A percentile compares a stretch with the other conserved stretches of the same genome.
Evolutionary conservation across 1,140 invertebrate genomes (phyloP).

Genomic region (Sminthurides bifidus): DNA sequence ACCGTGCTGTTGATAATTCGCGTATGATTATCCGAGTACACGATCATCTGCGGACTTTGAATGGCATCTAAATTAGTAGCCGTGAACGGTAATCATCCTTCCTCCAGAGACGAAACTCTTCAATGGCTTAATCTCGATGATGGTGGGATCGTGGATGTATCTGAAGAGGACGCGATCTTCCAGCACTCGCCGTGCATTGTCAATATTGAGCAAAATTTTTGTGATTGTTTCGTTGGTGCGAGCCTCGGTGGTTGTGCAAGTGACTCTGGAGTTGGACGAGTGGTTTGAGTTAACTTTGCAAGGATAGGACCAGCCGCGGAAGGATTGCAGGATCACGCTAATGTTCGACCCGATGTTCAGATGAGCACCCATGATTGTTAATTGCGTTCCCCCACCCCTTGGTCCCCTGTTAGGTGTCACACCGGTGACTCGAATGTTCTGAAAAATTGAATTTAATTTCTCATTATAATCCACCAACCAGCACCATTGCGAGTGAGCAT

Average conservation of each 20-base stretch:
- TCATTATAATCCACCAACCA: not conserved
- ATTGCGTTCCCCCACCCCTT: conserved; percentile 80
- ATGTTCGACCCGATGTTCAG: conserved; percentile 87
- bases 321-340: conserved; percentile 74
- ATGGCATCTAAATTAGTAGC: conserved; percentile 81
- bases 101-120: conserved; percentile 83
- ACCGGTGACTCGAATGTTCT: conserved; percentile 63
- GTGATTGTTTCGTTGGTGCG: conserved; percentile 41
- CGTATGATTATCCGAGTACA: conserved; percentile 57
- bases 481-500: no score
- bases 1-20: conserved; percentile 60
- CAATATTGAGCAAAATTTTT: conserved; percentile 63
- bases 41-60: conserved; percentile 77
- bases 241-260: conserved; percentile 69
- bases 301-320: no score
- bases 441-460: conserved; percentile 10
- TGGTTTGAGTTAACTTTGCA: conserved; percentile 76
- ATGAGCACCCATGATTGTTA: conserved; percentile 80
- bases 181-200: conserved; percentile 64
- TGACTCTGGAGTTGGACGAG: conserved; percentile 73
- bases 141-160: conserved; percentile 83
- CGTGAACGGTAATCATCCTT: conserved; percentile 81
- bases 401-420: conserved; percentile 79
- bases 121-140: conserved; percentile 80
- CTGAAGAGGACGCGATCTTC: conserved; percentile 55